phyloP scores from a whole-genome alignment of 2,888 invertebrate genomes.

The Cephalotes varians region DNA sequence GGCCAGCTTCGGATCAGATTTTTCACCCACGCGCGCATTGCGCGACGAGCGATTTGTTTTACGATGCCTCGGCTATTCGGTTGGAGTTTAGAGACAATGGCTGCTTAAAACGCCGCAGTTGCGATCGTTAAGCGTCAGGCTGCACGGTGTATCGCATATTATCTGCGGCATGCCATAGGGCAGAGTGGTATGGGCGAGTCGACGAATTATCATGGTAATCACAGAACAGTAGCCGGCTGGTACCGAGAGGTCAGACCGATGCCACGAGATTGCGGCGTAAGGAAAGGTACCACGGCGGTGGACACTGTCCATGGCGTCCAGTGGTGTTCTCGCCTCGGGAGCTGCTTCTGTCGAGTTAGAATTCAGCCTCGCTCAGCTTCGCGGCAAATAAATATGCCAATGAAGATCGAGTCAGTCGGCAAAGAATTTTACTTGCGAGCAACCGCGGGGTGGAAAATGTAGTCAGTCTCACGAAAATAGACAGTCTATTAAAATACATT shows the following conservation, averaged over 20 bases:
- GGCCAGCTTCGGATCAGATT: background rate
- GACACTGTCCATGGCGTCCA: constrained; percentile 66
- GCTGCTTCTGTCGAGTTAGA: background rate
- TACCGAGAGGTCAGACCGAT: constrained; percentile 76
- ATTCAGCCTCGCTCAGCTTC: background rate
- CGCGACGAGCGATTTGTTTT: constrained; percentile 12
- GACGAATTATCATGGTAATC: constrained; percentile 82
- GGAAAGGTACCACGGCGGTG: constrained; percentile 66
- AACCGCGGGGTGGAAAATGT: background rate
- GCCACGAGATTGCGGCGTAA: constrained; percentile 74
- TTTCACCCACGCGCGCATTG: background rate
- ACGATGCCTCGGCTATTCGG: constrained; percentile 60
- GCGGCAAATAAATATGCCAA: background rate
- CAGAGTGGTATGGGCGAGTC: constrained; percentile 69
- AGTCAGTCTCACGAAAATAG: background rate
- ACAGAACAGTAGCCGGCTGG: constrained; percentile 76
- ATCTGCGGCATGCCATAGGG: constrained; percentile 70
- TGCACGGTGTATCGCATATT: constrained; percentile 76
- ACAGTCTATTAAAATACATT: background rate
- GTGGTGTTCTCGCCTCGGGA: constrained; percentile 53
- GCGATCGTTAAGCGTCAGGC: constrained; percentile 76
- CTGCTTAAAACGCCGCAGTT: constrained; percentile 47
- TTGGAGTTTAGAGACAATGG: constrained; percentile 72
- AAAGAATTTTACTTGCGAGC: background rate
- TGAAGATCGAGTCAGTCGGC: background rate